Base-by-base conservation (phyloP, 2,888 invertebrate genomes). In the Apotomis betuletana region DNA sequence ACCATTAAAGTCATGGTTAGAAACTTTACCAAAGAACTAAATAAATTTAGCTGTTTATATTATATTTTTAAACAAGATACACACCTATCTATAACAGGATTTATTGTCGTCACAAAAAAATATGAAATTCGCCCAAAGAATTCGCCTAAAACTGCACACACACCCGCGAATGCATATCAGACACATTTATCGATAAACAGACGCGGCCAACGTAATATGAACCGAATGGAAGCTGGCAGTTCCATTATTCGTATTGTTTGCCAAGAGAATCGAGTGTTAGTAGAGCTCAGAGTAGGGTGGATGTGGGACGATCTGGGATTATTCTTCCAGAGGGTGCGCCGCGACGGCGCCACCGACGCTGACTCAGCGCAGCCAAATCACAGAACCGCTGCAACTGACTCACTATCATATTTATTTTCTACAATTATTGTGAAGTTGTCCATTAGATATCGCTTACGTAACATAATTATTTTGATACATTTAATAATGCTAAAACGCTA, bases 101-200 rank as follows among this genome's bases (percentile, higher is more conserved):
- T 27, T 27, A 27, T 27, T 27, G 27, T 27, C 27, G 27, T 27
- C 2, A 41, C 41, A 6, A 41, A 41, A 41, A 41, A 41, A 41
- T 41, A 41, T 65, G 41, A 10, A 55, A 58, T 49, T 38, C 46
- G 54, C 64, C 52, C 58, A 54, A 49, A 55, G 65, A 54, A 46
- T 60, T 63, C 58, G 41, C 27, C 61, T 12, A 57, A 57, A 71
- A 55, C 27, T 27, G 27, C 27, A 27, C 62, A 57, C 57, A 67
- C 71, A 57, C 71, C 67, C 57, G 44, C 71, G 57, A 71, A 71
- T 71, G 71, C 71, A 71, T 71, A 71, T 67, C 71, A 71, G 71
- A 67, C 70, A 67, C 70, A 67, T 71, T 62, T 71, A 62, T 41
- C 67, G 71, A 71, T 71, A 71, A 71, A 71, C 71, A 71, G 59